Conservation (phyloP, 2,113 vertebrate genomes). For the Poicephalus gulielmi region DNA sequence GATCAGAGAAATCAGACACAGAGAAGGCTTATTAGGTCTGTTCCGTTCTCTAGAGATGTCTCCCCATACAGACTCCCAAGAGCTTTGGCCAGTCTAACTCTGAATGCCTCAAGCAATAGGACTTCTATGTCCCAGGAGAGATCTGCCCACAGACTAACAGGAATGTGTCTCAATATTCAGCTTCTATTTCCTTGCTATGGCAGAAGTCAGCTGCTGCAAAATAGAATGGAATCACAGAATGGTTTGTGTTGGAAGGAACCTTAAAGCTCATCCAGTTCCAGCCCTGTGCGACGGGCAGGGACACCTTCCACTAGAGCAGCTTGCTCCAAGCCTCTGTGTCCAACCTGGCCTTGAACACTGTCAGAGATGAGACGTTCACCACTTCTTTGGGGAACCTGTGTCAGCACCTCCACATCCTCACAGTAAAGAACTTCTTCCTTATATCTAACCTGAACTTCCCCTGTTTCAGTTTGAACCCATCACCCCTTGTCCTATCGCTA, state of each 20-base stretch:
- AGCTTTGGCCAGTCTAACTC: constrained; percentile 41
- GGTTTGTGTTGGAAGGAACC: neutral
- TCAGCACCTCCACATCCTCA: neutral
- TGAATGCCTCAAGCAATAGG: constrained; percentile 26
- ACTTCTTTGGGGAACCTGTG: too few relatives aligned
- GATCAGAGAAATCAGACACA: constrained; percentile 47
- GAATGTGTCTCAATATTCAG: neutral
- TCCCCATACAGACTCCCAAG: constrained; percentile 28
- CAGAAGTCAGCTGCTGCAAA: neutral
- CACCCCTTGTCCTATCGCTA: too few relatives aligned
- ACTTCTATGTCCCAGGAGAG: neutral
- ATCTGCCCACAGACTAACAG: neutral
- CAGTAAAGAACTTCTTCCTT: neutral
- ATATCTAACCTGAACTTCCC: neutral
- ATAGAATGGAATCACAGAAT: neutral
- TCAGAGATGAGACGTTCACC: neutral
- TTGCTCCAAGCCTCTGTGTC: neutral
- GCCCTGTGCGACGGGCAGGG: neutral
- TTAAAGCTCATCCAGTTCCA: neutral
- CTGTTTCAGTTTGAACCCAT: too few relatives aligned
- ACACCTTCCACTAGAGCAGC: neutral
- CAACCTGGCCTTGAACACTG: neutral
- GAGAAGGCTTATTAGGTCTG: constrained; percentile 16
- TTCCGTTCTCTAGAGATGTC: neutral
- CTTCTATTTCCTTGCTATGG: neutral